A percentile compares a stretch with the other conserved stretches of the same genome.
Evolutionary conservation across 2,113 vertebrate species (phyloP).

Genomic region (Galbula dea): DNA sequence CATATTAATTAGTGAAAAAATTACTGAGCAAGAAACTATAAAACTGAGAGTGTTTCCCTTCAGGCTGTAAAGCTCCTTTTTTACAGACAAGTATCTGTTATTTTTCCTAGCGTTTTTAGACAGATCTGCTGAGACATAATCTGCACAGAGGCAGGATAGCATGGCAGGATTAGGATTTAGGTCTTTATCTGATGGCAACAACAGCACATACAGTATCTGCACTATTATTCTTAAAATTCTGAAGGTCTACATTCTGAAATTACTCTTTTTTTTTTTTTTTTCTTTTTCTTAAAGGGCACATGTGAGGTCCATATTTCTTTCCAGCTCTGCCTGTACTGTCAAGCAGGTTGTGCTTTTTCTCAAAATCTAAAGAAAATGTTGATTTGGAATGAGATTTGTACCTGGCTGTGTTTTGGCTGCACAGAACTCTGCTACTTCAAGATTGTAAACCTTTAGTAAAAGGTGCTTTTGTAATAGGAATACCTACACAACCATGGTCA

Average conservation of each 20-base stretch:
- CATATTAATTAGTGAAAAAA: neutral
- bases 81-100: neutral
- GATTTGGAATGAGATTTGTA: conserved; percentile 7
- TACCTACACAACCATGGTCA: conserved; percentile 29
- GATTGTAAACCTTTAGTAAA: conserved; percentile 54
- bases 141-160: neutral
- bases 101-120: neutral
- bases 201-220: neutral
- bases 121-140: neutral
- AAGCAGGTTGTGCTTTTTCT: neutral
- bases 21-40: neutral
- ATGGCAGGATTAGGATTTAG: conserved; percentile 1
- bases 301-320: neutral
- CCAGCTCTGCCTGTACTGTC: neutral
- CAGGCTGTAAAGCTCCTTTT: neutral
- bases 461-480: conserved; percentile 61
- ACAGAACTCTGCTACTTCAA: conserved; percentile 43
- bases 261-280: too few species aligned
- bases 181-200: neutral
- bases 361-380: conserved; percentile 45
- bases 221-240: neutral
- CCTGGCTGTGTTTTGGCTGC: conserved; percentile 49
- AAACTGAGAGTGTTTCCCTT: neutral
- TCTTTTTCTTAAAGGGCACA: neutral
- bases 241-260: neutral